A percentile compares a stretch with the other conserved stretches of the same genome.
Conservation (phyloP, 2,888 invertebrate genomes). For the Lasioglossum lativentre region DNA sequence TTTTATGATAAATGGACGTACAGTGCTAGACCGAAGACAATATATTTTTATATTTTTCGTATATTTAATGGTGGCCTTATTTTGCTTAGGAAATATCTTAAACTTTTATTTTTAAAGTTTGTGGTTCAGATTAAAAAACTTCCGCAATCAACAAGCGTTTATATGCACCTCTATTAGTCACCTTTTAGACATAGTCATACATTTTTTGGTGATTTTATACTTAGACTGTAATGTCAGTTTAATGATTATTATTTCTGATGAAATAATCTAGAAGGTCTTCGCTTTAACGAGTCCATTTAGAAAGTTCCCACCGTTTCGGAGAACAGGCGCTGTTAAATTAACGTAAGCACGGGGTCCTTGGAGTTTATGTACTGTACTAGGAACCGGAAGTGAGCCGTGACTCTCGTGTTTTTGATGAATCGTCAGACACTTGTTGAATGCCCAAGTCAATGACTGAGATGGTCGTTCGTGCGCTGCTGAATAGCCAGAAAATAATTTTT, state of each 20-base stretch:
- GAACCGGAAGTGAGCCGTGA: not conserved
- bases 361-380: not conserved
- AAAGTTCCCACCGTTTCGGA: not conserved
- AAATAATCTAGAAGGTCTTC: too few relatives aligned
- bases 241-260: not conserved
- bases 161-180: conserved; percentile 6
- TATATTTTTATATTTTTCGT: too few relatives aligned
- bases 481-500: not conserved
- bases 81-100: too few relatives aligned
- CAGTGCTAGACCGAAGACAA: too few relatives aligned
- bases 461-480: not conserved
- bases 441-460: not conserved
- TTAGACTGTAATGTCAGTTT: not conserved
- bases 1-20: not conserved
- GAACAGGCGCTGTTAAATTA: not conserved
- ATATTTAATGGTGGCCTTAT: too few relatives aligned
- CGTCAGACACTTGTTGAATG: conserved; percentile 20
- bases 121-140: too few relatives aligned
- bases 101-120: too few relatives aligned
- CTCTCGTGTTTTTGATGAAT: conserved; percentile 8
- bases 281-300: not conserved
- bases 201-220: not conserved
- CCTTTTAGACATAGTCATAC: not conserved
- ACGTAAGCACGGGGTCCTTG: not conserved
- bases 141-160: too few relatives aligned